These are phyloP conservation scores for Uria aalge DNA, from an alignment of 2,113 vertebrate species.

Conservation along the genomic window DNA sequence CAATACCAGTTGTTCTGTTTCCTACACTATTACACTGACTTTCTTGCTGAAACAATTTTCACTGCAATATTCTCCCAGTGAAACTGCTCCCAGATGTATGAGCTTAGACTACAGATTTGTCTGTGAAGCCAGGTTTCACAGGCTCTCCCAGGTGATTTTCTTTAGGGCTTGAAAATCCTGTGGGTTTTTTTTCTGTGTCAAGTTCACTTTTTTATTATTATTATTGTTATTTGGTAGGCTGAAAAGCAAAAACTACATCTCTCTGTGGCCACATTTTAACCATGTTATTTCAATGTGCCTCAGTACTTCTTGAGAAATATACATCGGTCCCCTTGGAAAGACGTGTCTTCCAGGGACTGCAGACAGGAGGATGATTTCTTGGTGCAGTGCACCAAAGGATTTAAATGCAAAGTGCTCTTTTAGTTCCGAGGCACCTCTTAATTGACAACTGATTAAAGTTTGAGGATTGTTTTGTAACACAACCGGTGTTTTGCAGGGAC, in stretches of 20 bases:
- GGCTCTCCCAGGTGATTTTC: neutral
- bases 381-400: neutral
- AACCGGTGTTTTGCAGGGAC: neutral
- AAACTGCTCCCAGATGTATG: neutral
- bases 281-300: neutral
- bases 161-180: neutral
- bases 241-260: neutral
- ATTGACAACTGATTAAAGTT: neutral
- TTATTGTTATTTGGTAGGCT: neutral
- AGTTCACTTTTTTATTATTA: neutral
- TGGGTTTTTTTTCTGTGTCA: neutral
- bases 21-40: neutral
- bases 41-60: slow-evolving; percentile 12
- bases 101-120: neutral
- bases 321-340: neutral
- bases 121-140: neutral
- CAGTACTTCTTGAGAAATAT: neutral
- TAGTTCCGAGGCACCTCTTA: neutral
- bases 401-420: neutral
- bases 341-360: neutral
- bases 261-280: neutral
- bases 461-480: neutral
- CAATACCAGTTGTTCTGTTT: neutral
- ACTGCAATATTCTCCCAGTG: neutral
- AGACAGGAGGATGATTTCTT: neutral